Percentiles rank a stretch among this genome's conserved stretches.
These are phyloP conservation scores for Ciconia stormi DNA, from an alignment of 2,113 vertebrate species.

Conservation along the genomic window DNA sequence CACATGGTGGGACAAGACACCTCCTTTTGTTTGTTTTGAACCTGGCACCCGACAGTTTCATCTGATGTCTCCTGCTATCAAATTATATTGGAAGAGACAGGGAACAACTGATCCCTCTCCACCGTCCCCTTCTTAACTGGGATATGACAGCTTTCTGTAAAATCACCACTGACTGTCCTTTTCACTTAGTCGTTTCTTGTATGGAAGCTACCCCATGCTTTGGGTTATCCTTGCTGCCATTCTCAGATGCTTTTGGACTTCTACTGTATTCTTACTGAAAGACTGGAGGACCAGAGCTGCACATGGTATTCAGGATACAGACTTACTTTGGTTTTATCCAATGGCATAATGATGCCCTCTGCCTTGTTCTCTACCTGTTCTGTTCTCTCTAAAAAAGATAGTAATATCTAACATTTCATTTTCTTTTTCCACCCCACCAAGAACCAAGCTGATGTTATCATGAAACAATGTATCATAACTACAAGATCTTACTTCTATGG, in stretches of 20 bases:
- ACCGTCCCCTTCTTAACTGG: neutral
- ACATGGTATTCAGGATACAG: neutral
- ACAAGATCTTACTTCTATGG: neutral
- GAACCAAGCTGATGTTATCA: neutral
- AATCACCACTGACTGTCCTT: neutral
- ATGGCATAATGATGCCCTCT: neutral
- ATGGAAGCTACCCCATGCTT: neutral
- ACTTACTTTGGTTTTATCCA: neutral
- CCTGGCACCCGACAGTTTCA: neutral
- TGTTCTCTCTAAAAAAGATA: neutral
- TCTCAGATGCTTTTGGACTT: neutral
- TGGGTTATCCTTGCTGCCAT: neutral
- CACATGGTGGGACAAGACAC: neutral
- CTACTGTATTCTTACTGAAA: neutral
- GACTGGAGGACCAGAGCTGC: neutral
- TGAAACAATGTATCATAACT: neutral
- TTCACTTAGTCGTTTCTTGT: neutral
- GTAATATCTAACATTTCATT: neutral
- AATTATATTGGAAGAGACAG: neutral
- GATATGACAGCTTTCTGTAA: neutral
- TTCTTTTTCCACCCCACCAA: neutral
- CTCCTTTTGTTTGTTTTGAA: slow-evolving; percentile 19
- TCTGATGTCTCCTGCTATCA: neutral
- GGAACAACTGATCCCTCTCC: neutral
- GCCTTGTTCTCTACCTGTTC: neutral